Base-by-base conservation (phyloP, 2,888 invertebrate species). In the Barypeithes pellucidus region DNA sequence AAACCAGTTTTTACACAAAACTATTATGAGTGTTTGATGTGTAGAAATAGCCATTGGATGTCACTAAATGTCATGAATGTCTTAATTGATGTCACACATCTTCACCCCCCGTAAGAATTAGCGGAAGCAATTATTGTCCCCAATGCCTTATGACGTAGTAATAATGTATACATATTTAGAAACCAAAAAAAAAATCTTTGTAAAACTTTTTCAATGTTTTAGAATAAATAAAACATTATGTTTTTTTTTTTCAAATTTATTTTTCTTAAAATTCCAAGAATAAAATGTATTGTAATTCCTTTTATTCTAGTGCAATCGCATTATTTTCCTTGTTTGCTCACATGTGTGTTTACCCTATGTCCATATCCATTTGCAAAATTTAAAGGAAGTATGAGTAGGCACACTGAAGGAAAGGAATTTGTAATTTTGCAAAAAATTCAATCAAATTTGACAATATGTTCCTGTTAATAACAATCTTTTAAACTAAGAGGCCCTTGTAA, bases 91-190 rank as follows among this genome's bases (percentile, higher is more conserved):
- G 66, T 66, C 39, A 36, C 36, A 63, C 33, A 54, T 54, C 39
- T 20, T 54, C 52, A 66, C 36, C 41, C 36, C 41, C 52, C 41
- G 14, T 33, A 41, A 50, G 29, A 65, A 36, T 66, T 65, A 65
- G 65, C 33, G 43, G 52, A 66, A 66, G 66, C 66, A 66, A 66
- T 66, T 66, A 66, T 66, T 61, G 61, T 54, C 59, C 63, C 71
- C 65, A 71, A 61, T 71, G 71, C 71, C 71, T 71, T 71, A 71
- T 71, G 65, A 71, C 41, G 63, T 71, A 71, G 71, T 71, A 71
- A 71, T 71, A 71, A 65, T 61, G 39, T 65, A 52, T 71, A 69
- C 62, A 69, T 43, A 50, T 69, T 61, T 60, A 68, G 61, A 68
- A 22, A 69, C 60, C 43, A 24, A 57, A 67, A 67, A 11, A 66